These are phyloP conservation scores for Scarus forsteni DNA, from an alignment of 2,797 vertebrate species.

Conservation along the genomic window DNA sequence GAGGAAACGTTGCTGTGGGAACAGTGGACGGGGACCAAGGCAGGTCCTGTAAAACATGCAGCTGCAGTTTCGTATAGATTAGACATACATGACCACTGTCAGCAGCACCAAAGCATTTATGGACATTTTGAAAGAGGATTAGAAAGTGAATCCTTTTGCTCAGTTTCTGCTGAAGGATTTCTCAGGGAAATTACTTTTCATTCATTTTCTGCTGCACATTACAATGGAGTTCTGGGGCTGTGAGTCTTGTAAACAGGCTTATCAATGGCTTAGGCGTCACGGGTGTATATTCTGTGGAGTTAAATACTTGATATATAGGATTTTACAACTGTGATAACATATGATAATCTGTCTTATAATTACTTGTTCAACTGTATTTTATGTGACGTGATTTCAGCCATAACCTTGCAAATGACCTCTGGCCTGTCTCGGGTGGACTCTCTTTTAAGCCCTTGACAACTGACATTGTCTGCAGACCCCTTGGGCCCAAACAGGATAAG, in stretches of 20 bases:
- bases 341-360: conserved; percentile 45
- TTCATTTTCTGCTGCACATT: conserved; percentile 69
- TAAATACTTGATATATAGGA: conserved; percentile 57
- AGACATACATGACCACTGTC: conserved; percentile 82
- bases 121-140: conserved; percentile 82
- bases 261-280: conserved; percentile 60
- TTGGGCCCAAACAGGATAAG: too few species aligned
- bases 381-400: not conserved
- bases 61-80: conserved; percentile 80
- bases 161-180: conserved; percentile 77
- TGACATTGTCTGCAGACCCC: too few species aligned
- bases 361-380: not conserved
- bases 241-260: conserved; percentile 73
- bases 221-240: conserved; percentile 65
- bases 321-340: conserved; percentile 43
- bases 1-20: conserved; percentile 62
- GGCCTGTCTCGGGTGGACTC: too few species aligned
- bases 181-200: conserved; percentile 77
- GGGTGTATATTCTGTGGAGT: conserved; percentile 52
- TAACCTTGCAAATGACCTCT: too few species aligned
- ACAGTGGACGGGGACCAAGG: conserved; percentile 52
- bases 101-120: conserved; percentile 73
- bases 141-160: conserved; percentile 81
- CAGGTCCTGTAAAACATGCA: conserved; percentile 73
- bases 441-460: too few species aligned